phyloP scores from a whole-genome alignment of 2,797 vertebrate genomes.

The Hypotaenidia okinawae region DNA sequence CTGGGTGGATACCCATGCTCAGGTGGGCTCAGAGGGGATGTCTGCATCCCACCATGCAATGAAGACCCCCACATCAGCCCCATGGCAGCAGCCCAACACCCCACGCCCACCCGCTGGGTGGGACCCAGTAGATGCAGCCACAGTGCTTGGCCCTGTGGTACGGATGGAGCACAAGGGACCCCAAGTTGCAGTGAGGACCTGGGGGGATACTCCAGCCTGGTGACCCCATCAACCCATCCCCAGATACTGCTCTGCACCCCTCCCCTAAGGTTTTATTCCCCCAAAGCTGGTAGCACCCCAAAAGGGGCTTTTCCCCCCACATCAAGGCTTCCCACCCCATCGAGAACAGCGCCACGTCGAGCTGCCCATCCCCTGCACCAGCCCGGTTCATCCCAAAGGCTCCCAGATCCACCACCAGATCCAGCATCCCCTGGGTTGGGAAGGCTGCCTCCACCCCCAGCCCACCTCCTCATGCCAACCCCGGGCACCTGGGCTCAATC shows the following conservation, averaged over 20 bases:
- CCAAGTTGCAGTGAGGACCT: rapidly evolving
- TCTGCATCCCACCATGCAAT: rapidly evolving
- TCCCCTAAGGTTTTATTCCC: rapidly evolving
- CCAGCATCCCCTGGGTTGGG: neutral
- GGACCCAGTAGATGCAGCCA: neutral
- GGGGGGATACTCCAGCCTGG: neutral
- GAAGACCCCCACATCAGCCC: neutral
- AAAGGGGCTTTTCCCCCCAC: rapidly evolving
- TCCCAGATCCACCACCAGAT: neutral
- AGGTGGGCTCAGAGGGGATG: neutral
- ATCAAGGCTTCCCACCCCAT: rapidly evolving
- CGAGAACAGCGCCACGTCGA: rapidly evolving
- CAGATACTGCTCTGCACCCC: neutral
- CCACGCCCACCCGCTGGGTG: neutral
- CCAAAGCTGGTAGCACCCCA: neutral
- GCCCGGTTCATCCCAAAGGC: neutral
- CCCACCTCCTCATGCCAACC: neutral
- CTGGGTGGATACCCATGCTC: rapidly evolving
- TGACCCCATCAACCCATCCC: neutral
- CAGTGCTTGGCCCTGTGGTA: rapidly evolving
- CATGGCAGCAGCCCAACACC: neutral
- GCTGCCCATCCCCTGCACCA: neutral
- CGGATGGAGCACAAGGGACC: rapidly evolving
- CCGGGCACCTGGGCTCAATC: neutral
- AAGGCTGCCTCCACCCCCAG: neutral